Evolutionary conservation across 2,797 vertebrate genomes (phyloP).

Genomic region (Halcyon badia): DNA sequence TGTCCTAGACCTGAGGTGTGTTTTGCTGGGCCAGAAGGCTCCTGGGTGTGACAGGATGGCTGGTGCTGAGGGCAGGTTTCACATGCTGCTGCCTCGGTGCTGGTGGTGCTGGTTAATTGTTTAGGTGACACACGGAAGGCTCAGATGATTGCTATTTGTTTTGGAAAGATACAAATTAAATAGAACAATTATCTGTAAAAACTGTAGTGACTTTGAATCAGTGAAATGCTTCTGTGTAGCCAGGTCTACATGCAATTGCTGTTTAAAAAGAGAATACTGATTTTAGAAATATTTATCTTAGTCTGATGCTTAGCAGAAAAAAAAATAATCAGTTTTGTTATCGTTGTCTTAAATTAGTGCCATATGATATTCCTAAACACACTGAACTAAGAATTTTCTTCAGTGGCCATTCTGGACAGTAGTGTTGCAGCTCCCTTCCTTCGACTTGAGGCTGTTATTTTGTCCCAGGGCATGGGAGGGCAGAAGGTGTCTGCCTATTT

Average conservation of each 20-base stretch:
- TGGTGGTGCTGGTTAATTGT: background rate
- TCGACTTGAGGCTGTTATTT: background rate
- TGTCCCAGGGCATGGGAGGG: background rate
- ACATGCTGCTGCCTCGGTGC: background rate
- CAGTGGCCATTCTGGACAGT: background rate
- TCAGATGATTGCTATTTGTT: background rate
- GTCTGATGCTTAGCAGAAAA: background rate
- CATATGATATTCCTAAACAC: background rate
- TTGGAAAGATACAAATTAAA: background rate
- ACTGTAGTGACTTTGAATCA: background rate
- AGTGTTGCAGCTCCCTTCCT: background rate
- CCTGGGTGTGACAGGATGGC: background rate
- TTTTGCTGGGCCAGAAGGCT: background rate
- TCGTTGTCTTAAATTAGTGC: background rate
- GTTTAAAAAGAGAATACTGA: background rate
- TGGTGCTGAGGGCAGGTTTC: conserved; percentile 5
- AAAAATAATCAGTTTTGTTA: background rate
- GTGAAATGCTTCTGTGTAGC: background rate
- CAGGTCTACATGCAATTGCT: conserved; percentile 38
- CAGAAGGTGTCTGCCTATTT: background rate
- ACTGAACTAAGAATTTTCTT: background rate
- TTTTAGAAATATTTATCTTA: background rate
- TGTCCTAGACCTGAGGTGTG: background rate
- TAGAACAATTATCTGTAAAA: background rate
- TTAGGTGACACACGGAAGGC: background rate